Evolutionary conservation across 2,888 invertebrate genomes (phyloP).

Genomic region (Leucozona laternaria): DNA sequence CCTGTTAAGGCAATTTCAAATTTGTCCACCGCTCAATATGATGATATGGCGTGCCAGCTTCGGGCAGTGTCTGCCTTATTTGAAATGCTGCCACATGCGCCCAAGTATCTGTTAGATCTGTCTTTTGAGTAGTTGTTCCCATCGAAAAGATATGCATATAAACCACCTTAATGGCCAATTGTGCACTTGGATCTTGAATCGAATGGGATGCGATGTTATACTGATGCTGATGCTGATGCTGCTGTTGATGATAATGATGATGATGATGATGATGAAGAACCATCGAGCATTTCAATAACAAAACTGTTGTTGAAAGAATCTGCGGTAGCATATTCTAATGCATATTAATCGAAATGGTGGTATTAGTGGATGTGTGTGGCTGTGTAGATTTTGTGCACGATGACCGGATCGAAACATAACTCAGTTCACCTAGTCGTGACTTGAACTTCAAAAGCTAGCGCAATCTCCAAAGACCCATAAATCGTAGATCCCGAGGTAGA

Average conservation of each 20-base stretch:
- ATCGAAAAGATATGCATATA: conserved; percentile 44
- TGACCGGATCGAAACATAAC: conserved; percentile 48
- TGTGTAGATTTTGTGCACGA: conserved; percentile 20
- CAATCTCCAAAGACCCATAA: conserved; percentile 56
- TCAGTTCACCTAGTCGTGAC: conserved; percentile 66
- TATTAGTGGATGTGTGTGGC: not conserved
- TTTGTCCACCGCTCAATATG: conserved; percentile 62
- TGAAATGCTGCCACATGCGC: conserved; percentile 36
- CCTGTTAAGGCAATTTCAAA: conserved; percentile 71
- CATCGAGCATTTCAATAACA: conserved; percentile 35
- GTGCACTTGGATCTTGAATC: conserved; percentile 30
- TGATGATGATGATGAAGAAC: conserved; percentile 41
- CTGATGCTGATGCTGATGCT: not conserved
- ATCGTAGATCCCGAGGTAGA: conserved; percentile 33
- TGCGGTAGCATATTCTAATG: conserved; percentile 63
- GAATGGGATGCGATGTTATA: conserved; percentile 1
- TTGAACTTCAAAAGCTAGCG: conserved; percentile 73
- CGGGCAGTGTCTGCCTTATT: conserved; percentile 52
- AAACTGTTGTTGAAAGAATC: conserved; percentile 56
- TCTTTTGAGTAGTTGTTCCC: conserved; percentile 39
- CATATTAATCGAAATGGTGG: conserved; percentile 55
- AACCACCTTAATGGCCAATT: conserved; percentile 50
- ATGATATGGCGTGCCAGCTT: conserved; percentile 46
- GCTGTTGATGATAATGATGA: not conserved
- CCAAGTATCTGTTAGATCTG: conserved; percentile 30